A percentile compares a stretch with the other conserved stretches of the same genome.
Evolutionary conservation across 2,797 vertebrate genomes (phyloP).

Genomic region (Bradypodion pumilum): DNA sequence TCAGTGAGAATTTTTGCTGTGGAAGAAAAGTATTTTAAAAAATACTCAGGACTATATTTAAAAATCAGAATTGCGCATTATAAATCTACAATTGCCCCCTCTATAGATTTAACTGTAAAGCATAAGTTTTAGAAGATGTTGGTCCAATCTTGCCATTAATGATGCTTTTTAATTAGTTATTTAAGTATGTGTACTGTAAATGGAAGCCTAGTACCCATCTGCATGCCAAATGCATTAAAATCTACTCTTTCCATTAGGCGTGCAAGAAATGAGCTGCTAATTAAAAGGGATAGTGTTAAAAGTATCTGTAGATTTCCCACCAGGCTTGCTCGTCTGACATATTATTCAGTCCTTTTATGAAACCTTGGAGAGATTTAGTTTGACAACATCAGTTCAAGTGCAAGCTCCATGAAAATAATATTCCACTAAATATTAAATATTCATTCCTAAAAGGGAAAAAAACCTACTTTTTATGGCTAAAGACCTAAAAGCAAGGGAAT

Average conservation of each 20-base stretch:
- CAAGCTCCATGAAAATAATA: slow-evolving; percentile 4
- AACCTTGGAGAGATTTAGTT: background rate
- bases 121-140: background rate
- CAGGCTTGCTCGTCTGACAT: background rate
- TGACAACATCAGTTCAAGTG: background rate
- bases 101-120: background rate
- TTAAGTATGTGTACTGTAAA: slow-evolving; percentile 21
- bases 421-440: slow-evolving; percentile 20
- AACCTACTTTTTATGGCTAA: too few species aligned
- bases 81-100: background rate
- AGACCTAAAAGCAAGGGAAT: too few species aligned
- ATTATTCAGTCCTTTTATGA: slow-evolving; percentile 25
- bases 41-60: background rate
- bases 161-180: slow-evolving; percentile 13
- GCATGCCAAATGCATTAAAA: background rate
- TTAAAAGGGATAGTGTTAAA: slow-evolving; percentile 15
- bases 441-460: background rate
- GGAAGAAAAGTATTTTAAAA: background rate
- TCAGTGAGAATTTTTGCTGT: background rate
- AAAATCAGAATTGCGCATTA: background rate
- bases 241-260: slow-evolving; percentile 4
- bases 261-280: slow-evolving; percentile 19
- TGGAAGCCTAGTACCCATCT: slow-evolving; percentile 14
- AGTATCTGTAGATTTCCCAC: slow-evolving; percentile 6
- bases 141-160: slow-evolving; percentile 19